Evolutionary conservation across 1,140 invertebrate species (phyloP).

Genomic region (Drosophila erecta): DNA sequence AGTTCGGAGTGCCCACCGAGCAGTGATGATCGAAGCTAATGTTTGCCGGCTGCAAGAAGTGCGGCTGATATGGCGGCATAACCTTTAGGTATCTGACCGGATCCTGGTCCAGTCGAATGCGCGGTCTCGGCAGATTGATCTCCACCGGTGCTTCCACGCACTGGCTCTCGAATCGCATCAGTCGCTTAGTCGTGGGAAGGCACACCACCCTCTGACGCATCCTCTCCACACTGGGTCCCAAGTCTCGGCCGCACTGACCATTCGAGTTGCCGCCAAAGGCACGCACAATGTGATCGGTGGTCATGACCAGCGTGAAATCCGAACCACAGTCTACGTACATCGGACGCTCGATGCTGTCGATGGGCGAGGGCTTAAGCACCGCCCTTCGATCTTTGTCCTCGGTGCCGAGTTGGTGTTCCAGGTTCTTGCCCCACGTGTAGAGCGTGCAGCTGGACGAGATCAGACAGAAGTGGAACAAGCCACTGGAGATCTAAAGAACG

Average conservation of each 20-base stretch:
- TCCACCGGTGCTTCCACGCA: constrained; percentile 79
- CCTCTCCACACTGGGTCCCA: constrained; percentile 70
- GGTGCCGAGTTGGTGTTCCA: constrained; percentile 89
- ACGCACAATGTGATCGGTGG: constrained; percentile 86
- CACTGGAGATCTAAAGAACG: constrained; percentile 86
- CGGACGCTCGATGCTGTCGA: constrained; percentile 79
- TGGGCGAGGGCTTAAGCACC: constrained; percentile 79
- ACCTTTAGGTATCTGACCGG: constrained; percentile 80
- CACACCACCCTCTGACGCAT: constrained; percentile 78
- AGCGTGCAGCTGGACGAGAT: constrained; percentile 87
- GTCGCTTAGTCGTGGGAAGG: constrained; percentile 76
- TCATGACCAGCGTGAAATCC: constrained; percentile 87
- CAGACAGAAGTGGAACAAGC: constrained; percentile 87
- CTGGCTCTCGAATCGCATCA: constrained; percentile 81
- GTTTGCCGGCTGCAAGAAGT: constrained; percentile 74
- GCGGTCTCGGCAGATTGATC: constrained; percentile 79
- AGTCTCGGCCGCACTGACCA: constrained; percentile 85
- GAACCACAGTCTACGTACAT: constrained; percentile 86
- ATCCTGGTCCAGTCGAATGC: constrained; percentile 72
- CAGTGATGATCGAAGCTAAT: constrained; percentile 68
- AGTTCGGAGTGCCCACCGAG: constrained; percentile 58
- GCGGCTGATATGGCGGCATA: constrained; percentile 77
- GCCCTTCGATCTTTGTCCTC: constrained; percentile 86
- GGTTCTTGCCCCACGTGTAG: constrained; percentile 89
- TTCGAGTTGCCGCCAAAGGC: constrained; percentile 88